These are phyloP conservation scores for Thunnus thynnus DNA, from an alignment of 2,113 vertebrate genomes.

Conservation along the genomic window DNA sequence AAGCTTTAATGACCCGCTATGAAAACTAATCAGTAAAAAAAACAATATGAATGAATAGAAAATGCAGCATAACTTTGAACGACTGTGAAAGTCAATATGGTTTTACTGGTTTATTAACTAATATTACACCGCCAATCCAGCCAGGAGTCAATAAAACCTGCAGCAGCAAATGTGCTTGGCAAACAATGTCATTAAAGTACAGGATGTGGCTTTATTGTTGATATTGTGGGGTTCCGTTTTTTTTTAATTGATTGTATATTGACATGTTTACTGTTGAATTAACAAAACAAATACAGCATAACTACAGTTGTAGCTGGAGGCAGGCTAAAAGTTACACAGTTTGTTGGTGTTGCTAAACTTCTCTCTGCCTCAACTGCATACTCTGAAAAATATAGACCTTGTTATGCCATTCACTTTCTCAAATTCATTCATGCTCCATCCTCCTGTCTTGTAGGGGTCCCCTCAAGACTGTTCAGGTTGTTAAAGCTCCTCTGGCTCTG, in stretches of 20 bases:
- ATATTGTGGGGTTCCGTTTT: background rate
- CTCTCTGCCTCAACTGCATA: background rate
- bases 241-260: background rate
- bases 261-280: background rate
- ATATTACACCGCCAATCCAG: background rate
- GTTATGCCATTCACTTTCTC: slow-evolving; percentile 1
- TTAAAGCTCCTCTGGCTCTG: background rate
- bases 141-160: background rate
- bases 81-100: background rate
- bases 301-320: background rate
- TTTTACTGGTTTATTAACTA: background rate
- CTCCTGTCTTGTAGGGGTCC: no score
- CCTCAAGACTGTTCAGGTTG: background rate
- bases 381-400: background rate
- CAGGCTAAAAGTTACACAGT: background rate
- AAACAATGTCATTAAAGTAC: background rate
- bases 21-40: background rate
- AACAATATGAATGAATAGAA: background rate
- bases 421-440: background rate
- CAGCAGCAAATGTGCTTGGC: background rate
- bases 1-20: no score
- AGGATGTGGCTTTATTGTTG: background rate
- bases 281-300: background rate
- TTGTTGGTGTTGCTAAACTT: background rate
- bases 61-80: background rate